Conservation (phyloP, 2,888 invertebrate genomes). For the Amiota communis region DNA sequence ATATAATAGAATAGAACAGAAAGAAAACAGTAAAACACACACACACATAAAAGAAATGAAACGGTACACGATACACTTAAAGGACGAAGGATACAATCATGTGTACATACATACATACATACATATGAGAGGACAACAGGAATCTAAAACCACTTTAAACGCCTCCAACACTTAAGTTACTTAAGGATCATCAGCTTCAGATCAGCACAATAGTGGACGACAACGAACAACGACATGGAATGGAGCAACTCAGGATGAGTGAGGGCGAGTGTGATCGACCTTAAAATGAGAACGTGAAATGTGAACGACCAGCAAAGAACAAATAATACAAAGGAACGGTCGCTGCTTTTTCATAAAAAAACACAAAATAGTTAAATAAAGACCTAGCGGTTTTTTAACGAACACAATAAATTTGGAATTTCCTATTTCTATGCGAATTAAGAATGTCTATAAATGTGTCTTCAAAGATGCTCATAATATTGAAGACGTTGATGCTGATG, state of each 20-base stretch:
- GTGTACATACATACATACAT: too few species aligned
- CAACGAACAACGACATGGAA: background rate
- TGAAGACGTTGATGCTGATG: too few species aligned
- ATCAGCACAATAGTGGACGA: background rate
- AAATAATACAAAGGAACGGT: background rate
- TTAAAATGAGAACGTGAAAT: background rate
- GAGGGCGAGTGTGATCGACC: background rate
- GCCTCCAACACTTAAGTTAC: background rate
- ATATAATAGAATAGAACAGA: conserved; percentile 5
- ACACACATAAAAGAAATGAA: background rate
- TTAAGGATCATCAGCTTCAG: too few species aligned
- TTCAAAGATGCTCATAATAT: too few species aligned
- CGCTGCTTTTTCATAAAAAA: background rate
- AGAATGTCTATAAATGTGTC: background rate
- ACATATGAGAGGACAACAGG: too few species aligned
- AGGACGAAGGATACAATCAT: background rate
- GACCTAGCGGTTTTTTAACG: conserved; percentile 60
- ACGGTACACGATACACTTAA: background rate
- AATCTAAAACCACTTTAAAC: background rate
- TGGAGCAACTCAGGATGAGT: background rate
- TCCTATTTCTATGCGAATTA: conserved; percentile 31
- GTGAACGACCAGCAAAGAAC: background rate
- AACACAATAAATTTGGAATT: conserved; percentile 47
- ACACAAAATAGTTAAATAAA: conserved; percentile 54
- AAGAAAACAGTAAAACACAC: background rate